These are phyloP conservation scores for Halcyon chelicuti DNA, from an alignment of 2,797 vertebrate species.

Conservation along the genomic window DNA sequence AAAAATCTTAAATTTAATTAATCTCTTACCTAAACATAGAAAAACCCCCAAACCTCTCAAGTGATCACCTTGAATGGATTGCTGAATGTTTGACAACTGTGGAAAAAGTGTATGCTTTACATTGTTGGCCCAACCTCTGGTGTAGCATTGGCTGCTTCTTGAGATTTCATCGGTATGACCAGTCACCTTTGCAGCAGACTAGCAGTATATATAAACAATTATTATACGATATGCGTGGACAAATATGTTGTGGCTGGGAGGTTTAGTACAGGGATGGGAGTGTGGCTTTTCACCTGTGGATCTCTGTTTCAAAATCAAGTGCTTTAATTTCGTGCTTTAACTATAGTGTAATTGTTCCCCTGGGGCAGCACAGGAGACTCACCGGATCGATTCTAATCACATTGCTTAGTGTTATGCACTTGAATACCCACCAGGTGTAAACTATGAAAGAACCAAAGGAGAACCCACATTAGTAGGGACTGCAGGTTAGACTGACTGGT, in stretches of 20 bases:
- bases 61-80: not conserved
- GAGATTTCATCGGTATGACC: not conserved
- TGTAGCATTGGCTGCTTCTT: not conserved
- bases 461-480: not conserved
- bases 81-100: not conserved
- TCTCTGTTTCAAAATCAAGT: slow-evolving; percentile 19
- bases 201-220: not conserved
- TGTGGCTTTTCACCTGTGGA: not conserved
- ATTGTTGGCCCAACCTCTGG: not conserved
- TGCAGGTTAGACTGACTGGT: not conserved
- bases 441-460: not conserved
- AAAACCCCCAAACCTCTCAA: not conserved
- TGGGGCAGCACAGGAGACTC: not conserved
- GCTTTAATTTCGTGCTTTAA: not conserved
- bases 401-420: not conserved
- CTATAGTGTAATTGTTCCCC: not conserved
- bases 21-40: not conserved
- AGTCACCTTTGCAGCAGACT: not conserved
- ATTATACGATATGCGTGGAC: not conserved
- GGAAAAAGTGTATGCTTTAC: not conserved
- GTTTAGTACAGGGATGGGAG: not conserved
- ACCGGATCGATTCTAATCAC: slow-evolving; percentile 28
- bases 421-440: not conserved
- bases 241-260: not conserved
- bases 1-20: not conserved